Conservation (phyloP, 2,888 invertebrate species). For the Epinotia nisella region DNA sequence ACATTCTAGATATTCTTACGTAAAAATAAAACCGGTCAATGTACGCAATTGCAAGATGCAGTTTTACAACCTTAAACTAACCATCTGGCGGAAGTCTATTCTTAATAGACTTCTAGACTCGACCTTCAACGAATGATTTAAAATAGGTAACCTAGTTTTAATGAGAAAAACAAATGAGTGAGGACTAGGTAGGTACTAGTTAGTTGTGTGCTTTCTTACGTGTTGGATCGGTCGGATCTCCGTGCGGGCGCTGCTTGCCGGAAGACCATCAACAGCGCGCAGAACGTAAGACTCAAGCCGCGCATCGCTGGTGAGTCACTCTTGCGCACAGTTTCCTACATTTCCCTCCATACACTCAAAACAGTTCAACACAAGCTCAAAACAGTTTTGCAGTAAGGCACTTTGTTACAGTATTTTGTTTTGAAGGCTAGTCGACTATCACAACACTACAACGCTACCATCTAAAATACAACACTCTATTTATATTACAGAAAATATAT, state of each 20-base stretch:
- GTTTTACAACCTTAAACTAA: slow-evolving; percentile 24
- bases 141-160: slow-evolving; percentile 40
- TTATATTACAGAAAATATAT: slow-evolving; percentile 22
- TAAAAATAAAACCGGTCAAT: neutral
- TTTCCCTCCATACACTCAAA: slow-evolving; percentile 46
- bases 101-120: slow-evolving; percentile 32
- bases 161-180: slow-evolving; percentile 20
- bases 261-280: slow-evolving; percentile 66
- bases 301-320: slow-evolving; percentile 73
- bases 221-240: slow-evolving; percentile 59
- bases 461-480: slow-evolving; percentile 46
- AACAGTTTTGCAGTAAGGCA: slow-evolving; percentile 67
- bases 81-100: slow-evolving; percentile 34
- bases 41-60: slow-evolving; percentile 1
- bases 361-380: slow-evolving; percentile 52
- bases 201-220: slow-evolving; percentile 57
- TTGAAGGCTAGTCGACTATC: slow-evolving; percentile 59
- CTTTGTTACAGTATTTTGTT: slow-evolving; percentile 70
- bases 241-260: slow-evolving; percentile 72
- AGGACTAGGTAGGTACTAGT: slow-evolving; percentile 23
- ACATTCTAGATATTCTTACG: neutral
- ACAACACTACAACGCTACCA: slow-evolving; percentile 45
- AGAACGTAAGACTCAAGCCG: slow-evolving; percentile 60
- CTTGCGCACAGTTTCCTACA: slow-evolving; percentile 49
- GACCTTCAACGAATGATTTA: slow-evolving; percentile 30